Conservation (phyloP, 2,797 vertebrate species). For the Polyboroides typus region DNA sequence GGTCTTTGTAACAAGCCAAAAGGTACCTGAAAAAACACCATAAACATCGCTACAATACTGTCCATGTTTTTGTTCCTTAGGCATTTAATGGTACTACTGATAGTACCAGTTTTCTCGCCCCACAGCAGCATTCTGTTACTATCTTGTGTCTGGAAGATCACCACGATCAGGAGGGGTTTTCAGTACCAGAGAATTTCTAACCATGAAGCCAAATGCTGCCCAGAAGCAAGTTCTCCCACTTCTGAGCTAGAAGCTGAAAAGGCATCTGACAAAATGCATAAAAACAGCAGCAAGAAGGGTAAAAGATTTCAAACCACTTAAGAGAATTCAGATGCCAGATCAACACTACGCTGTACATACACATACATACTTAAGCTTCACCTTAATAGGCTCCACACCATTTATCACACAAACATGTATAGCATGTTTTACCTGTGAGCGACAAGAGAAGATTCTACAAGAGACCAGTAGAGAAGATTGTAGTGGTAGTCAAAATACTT, state of each 20-base stretch:
- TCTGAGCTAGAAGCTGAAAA: not conserved
- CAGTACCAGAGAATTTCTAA: not conserved
- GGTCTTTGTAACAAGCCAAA: not conserved
- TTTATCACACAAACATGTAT: not conserved
- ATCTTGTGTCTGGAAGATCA: fast-evolving
- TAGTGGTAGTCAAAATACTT: not conserved
- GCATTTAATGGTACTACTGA: not conserved
- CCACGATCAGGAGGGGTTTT: not conserved
- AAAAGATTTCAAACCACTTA: not conserved
- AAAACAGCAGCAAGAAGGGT: not conserved
- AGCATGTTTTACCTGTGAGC: not conserved
- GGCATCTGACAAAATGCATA: not conserved
- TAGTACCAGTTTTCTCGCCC: not conserved
- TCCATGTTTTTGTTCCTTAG: not conserved
- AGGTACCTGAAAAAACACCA: not conserved
- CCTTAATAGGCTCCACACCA: not conserved
- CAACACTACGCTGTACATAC: not conserved
- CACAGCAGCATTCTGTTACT: not conserved
- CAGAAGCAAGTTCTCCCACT: not conserved
- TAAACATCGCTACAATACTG: not conserved
- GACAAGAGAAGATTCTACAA: not conserved
- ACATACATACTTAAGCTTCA: not conserved
- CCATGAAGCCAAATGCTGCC: not conserved
- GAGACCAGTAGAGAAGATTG: not conserved
- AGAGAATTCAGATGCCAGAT: not conserved